phyloP scores from a whole-genome alignment of 2,797 vertebrate genomes.

The Esox masquinongy region DNA sequence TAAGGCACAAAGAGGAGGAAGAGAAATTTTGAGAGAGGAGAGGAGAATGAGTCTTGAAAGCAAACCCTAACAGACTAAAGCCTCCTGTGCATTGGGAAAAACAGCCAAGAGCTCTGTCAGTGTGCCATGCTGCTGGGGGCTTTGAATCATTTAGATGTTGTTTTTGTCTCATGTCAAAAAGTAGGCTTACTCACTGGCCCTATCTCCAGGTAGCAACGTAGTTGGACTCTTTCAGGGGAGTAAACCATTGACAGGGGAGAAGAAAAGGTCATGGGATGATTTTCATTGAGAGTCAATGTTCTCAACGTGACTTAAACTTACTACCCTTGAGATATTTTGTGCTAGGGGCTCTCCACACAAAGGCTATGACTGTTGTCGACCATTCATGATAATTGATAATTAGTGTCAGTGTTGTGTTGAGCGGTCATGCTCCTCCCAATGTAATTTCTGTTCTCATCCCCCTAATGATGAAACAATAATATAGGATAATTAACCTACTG shows the following conservation, averaged over 20 bases:
- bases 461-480: background rate
- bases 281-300: constrained; percentile 28
- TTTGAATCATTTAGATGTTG: constrained; percentile 40
- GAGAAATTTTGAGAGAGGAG: background rate
- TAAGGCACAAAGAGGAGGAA: constrained; percentile 24
- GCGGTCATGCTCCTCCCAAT: background rate
- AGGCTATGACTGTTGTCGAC: background rate
- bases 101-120: constrained; percentile 15
- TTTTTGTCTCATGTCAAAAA: constrained; percentile 40
- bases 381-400: constrained; percentile 14
- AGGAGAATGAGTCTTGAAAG: background rate
- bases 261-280: constrained; percentile 32
- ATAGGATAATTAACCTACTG: background rate
- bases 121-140: constrained; percentile 18
- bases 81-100: constrained; percentile 15
- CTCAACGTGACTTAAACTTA: background rate
- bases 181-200: constrained; percentile 28
- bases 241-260: constrained; percentile 16
- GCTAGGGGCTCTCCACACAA: background rate
- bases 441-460: background rate
- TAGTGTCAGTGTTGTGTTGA: background rate
- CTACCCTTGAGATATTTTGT: background rate
- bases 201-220: constrained; percentile 33
- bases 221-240: constrained; percentile 10
- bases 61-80: constrained; percentile 3